Evolutionary conservation across 2,888 invertebrate genomes (phyloP).

Genomic region (Lithophane socia): DNA sequence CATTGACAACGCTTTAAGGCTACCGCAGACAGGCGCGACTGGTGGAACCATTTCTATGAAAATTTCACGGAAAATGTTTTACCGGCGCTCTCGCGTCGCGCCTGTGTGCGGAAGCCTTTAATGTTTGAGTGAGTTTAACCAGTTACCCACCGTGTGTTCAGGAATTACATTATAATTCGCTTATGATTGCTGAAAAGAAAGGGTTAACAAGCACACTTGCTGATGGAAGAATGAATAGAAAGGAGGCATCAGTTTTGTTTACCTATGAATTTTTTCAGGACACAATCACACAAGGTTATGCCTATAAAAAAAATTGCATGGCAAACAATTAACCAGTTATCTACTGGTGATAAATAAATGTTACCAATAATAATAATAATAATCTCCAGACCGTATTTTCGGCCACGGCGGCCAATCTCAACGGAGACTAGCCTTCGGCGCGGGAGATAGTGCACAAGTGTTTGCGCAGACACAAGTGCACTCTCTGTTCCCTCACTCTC

Average conservation of each 20-base stretch:
- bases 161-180: not conserved
- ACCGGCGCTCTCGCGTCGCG: no score
- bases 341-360: not conserved
- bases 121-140: not conserved
- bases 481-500: no score
- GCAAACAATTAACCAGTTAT: not conserved
- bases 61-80: no score
- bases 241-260: not conserved
- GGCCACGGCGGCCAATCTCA: no score
- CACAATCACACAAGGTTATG: not conserved
- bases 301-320: not conserved
- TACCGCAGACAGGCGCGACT: no score
- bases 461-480: no score
- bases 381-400: no score
- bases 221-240: not conserved
- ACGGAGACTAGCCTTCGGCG: no score
- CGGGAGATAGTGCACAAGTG: no score
- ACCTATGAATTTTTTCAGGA: not conserved
- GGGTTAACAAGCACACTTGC: not conserved
- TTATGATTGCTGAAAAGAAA: not conserved
- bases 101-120: not conserved
- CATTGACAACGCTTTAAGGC: slow-evolving; percentile 9
- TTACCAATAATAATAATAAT: no score
- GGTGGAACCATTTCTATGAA: no score
- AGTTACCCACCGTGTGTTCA: not conserved